These are phyloP conservation scores for Drosophila triauraria DNA, from an alignment of 1,140 invertebrate genomes.

Conservation along the genomic window DNA sequence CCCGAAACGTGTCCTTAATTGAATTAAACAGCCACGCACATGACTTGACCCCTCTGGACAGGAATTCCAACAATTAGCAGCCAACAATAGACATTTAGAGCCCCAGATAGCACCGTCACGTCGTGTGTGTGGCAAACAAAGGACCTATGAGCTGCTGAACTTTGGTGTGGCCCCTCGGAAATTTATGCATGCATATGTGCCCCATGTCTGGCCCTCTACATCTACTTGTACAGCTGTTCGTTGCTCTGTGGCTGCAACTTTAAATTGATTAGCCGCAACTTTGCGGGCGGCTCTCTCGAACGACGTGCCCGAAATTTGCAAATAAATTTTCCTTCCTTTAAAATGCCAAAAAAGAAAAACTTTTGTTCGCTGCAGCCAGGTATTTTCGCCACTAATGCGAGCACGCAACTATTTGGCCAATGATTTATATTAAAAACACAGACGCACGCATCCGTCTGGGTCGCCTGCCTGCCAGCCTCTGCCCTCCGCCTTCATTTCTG, in stretches of 20 bases:
- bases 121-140: slow-evolving; percentile 31
- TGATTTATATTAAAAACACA: slow-evolving; percentile 64
- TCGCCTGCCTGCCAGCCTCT: slow-evolving; percentile 10
- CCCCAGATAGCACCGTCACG: slow-evolving; percentile 49
- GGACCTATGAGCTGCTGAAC: slow-evolving; percentile 40
- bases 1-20: slow-evolving; percentile 64
- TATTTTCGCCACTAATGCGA: slow-evolving; percentile 58
- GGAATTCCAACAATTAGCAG: slow-evolving; percentile 65
- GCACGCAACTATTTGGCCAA: slow-evolving; percentile 74
- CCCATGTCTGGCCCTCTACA: slow-evolving; percentile 28
- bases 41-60: slow-evolving; percentile 46
- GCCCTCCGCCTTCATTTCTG: slow-evolving; percentile 38
- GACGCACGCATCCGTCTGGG: slow-evolving; percentile 55
- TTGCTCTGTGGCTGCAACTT: slow-evolving; percentile 60
- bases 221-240: slow-evolving; percentile 1
- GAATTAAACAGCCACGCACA: slow-evolving; percentile 49
- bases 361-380: slow-evolving; percentile 47
- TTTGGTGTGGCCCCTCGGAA: slow-evolving; percentile 51
- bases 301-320: slow-evolving; percentile 60
- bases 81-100: slow-evolving; percentile 55
- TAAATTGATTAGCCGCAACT: slow-evolving; percentile 71
- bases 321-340: slow-evolving; percentile 68
- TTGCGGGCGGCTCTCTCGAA: slow-evolving; percentile 23
- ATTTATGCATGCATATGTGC: slow-evolving; percentile 70
- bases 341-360: slow-evolving; percentile 50